Conservation (phyloP, 2,888 invertebrate genomes). For the Watsonalla binaria region DNA sequence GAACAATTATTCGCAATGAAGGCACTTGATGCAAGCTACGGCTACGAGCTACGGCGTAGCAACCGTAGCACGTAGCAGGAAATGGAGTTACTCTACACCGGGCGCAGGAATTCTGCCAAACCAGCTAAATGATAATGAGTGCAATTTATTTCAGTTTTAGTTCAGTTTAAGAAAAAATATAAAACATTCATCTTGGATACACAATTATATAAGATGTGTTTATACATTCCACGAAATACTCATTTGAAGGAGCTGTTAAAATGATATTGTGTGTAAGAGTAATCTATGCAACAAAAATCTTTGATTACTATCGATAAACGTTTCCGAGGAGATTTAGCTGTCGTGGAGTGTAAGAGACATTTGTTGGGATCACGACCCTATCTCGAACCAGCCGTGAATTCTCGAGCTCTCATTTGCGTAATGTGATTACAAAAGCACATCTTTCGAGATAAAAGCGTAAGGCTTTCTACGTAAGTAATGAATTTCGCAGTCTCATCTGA, state of each 20-base stretch:
- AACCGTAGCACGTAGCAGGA: constrained; percentile 66
- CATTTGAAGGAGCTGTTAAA: too few species aligned
- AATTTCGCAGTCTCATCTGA: constrained; percentile 60
- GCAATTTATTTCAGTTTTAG: constrained; percentile 40
- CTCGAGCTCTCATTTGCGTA: constrained; percentile 73
- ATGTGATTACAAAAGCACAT: constrained; percentile 78
- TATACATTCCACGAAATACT: too few species aligned
- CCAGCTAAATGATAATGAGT: constrained; percentile 63
- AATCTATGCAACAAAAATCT: constrained; percentile 8
- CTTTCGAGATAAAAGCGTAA: constrained; percentile 70
- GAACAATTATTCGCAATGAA: constrained; percentile 55
- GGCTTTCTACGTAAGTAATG: constrained; percentile 73
- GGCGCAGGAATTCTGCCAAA: constrained; percentile 61
- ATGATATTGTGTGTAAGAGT: background rate
- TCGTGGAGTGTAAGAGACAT: constrained; percentile 60
- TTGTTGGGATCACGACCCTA: constrained; percentile 70
- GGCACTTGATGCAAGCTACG: constrained; percentile 50
- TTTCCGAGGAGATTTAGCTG: constrained; percentile 48
- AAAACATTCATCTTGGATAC: background rate
- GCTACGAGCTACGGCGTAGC: constrained; percentile 50
- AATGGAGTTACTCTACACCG: constrained; percentile 64
- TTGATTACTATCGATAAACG: constrained; percentile 37
- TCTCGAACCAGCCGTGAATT: constrained; percentile 67
- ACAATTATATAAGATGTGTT: too few species aligned
- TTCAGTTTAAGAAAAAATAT: background rate